These are phyloP conservation scores for Escarpia spicata DNA, from an alignment of 2,888 invertebrate species.

Conservation along the genomic window DNA sequence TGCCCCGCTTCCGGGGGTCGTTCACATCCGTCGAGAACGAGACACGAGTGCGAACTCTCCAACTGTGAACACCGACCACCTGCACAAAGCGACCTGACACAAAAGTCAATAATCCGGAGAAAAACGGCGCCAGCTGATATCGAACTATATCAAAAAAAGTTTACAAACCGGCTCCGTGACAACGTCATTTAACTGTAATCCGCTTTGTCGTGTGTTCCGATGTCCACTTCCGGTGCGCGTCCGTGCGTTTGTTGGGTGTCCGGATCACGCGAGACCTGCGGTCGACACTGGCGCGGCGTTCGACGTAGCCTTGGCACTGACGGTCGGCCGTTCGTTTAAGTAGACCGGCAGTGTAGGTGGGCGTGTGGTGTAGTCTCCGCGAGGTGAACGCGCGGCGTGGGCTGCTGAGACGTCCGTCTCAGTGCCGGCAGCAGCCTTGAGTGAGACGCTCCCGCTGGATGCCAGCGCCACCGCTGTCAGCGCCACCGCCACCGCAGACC, in stretches of 20 bases:
- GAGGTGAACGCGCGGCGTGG: background rate
- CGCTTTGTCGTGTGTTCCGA: background rate
- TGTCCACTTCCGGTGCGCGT: background rate
- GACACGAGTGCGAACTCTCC: background rate
- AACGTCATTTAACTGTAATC: background rate
- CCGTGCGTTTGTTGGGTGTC: background rate
- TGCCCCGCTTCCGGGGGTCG: too few species aligned
- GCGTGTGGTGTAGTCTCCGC: background rate
- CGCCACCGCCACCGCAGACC: background rate
- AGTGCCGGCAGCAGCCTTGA: background rate
- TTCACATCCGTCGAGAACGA: background rate
- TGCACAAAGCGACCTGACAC: background rate
- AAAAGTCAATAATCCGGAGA: background rate
- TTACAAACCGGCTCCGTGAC: background rate
- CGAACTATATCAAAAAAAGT: background rate
- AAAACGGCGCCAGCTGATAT: background rate
- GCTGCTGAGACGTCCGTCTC: background rate
- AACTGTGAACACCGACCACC: background rate
- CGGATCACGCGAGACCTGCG: background rate
- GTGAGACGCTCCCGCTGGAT: background rate
- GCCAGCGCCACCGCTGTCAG: background rate
- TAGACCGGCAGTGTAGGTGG: background rate
- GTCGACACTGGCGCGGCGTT: background rate
- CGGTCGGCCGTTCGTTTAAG: background rate
- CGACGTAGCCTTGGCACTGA: background rate